Percentiles rank a stretch among this genome's conserved stretches.
Conservation (phyloP, 2,113 vertebrate species). For the Nicator chloris region DNA sequence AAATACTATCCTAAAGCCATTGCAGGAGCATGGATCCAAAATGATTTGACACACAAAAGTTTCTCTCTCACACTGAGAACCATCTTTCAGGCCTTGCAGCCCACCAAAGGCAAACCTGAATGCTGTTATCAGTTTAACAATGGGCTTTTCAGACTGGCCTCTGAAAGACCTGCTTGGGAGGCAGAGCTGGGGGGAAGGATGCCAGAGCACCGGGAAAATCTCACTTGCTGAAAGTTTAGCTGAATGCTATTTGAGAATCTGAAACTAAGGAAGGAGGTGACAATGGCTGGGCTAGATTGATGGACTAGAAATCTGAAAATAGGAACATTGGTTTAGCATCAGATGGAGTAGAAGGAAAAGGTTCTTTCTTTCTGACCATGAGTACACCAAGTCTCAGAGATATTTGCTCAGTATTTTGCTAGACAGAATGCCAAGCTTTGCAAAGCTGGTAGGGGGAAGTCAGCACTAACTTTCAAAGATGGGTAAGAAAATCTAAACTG, state of each 20-base stretch:
- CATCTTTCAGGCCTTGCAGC: not conserved
- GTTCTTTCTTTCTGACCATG: rapidly evolving
- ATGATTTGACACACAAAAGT: not conserved
- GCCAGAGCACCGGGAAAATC: not conserved
- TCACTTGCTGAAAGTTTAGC: not conserved
- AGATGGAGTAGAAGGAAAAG: not conserved
- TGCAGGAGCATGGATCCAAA: not conserved
- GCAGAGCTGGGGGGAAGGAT: not conserved
- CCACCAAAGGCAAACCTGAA: not conserved
- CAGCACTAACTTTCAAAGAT: not conserved
- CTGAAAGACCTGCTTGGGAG: not conserved
- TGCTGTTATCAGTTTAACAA: not conserved
- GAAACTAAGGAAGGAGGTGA: not conserved
- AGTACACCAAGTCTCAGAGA: not conserved
- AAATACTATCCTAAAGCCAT: not conserved
- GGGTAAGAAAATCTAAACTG: not conserved
- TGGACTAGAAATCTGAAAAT: not conserved
- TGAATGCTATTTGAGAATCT: not conserved
- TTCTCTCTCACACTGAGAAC: not conserved
- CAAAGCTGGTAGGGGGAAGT: not conserved
- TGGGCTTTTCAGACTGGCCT: not conserved
- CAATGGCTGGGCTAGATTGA: not conserved
- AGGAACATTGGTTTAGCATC: not conserved
- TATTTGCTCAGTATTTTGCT: not conserved
- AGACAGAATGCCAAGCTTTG: not conserved